A percentile compares a stretch with the other conserved stretches of the same genome.
These are phyloP conservation scores for Petrocephalus microphthalmus DNA, from an alignment of 2,113 vertebrate genomes.

Conservation along the genomic window DNA sequence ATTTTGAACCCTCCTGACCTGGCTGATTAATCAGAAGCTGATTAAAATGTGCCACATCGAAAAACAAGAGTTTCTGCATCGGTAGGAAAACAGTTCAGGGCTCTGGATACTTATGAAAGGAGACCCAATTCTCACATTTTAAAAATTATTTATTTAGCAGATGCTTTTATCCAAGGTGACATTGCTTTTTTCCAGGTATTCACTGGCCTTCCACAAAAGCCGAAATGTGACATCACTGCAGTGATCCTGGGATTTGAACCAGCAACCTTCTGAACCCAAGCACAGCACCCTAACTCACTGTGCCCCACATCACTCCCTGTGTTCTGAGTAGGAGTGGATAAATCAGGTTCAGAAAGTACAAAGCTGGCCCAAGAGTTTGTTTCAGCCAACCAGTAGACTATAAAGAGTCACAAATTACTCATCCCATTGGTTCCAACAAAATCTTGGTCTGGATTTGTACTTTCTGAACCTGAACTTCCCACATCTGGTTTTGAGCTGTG, in stretches of 20 bases:
- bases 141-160: not conserved
- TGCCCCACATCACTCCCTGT: not conserved
- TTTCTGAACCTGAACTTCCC: not conserved
- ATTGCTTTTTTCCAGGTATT: not conserved
- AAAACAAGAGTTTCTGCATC: not conserved
- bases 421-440: not conserved
- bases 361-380: not conserved
- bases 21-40: not conserved
- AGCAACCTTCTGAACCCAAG: not conserved
- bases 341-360: not conserved
- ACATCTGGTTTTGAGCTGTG: not conserved
- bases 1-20: not conserved
- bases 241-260: not conserved
- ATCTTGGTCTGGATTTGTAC: not conserved
- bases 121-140: not conserved
- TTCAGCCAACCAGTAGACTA: not conserved
- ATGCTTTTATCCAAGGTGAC: not conserved
- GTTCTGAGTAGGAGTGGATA: not conserved
- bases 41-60: not conserved
- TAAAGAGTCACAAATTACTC: not conserved
- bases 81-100: not conserved
- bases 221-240: not conserved
- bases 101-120: not conserved
- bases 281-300: not conserved
- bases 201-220: not conserved